Evolutionary conservation across 2,888 invertebrate genomes (phyloP), one percentile per base, ranked within the genome.

Genomic region (Plagodis dolabraria): DNA sequence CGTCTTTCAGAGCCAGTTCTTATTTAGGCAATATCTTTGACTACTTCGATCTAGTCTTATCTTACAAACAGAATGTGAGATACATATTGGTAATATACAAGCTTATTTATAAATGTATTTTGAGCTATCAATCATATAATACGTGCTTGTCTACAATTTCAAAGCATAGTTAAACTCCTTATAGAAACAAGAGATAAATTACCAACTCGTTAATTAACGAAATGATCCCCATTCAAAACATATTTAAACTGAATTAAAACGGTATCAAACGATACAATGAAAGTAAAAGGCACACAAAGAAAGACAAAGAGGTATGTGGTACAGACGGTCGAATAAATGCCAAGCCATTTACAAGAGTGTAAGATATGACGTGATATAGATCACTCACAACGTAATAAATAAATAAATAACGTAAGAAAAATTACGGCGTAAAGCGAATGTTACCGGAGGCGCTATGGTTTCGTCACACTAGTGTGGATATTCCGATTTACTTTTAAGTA

Each of bases 331-430:
- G 82, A 85, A 91, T 88, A 89, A 91, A 91, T 86, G 89, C 80
- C 82, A 76, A 80, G 75, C 88, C 92, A 91, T 92, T 92, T 91
- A 90, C 92, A 89, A 90, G 89, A 90, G 91, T 90, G 90, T 91
- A 91, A 92, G 92, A 91, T 92, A 92, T 92, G 92, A 92, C 91
- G 86, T 90, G 86, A 89, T 89, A 91, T 92, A 91, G 91, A 92
- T 92, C 92, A 92, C 92, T 92, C 91, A 91, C 86, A 85, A 72
- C 79, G 89, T 89, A 91, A 92, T 92, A 92, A 92, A 92, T 92
- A 92, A 92, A 92, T 92, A 92, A 92, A 92, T 92, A 92, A 92
- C 91, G 83, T 85, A 92, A 90, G 92, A 92, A 92, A 92, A 92
- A 92, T 92, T 92, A 92, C 92, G 87, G 86, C 90, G 89, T 89